A percentile compares a stretch with the other conserved stretches of the same genome.
Evolutionary conservation across 2,113 vertebrate species (phyloP).

Genomic region (Spizaetus ornatus): DNA sequence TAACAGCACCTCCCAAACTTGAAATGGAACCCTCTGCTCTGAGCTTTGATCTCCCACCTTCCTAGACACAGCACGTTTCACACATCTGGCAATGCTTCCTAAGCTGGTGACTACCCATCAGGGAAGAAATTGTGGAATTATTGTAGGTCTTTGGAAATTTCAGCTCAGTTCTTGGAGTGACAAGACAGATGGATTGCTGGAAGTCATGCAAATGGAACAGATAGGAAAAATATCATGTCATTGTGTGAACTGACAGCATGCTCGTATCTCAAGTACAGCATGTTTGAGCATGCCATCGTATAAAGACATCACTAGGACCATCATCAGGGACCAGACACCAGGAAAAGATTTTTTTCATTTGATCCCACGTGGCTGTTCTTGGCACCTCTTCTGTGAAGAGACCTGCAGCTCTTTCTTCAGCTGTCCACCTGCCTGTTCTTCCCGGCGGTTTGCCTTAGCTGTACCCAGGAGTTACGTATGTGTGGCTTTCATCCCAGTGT

Average conservation of each 20-base stretch:
- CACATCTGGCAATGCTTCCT: rapidly evolving
- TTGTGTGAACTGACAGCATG: rapidly evolving
- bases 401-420: background rate
- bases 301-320: too few relatives aligned
- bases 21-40: background rate
- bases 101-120: rapidly evolving
- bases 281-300: rapidly evolving
- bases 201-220: too few relatives aligned
- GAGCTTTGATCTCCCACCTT: background rate
- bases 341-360: background rate
- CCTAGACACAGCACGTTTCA: too few relatives aligned
- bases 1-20: background rate
- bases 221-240: rapidly evolving
- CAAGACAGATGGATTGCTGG: too few relatives aligned
- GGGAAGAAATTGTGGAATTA: background rate
- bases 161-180: too few relatives aligned
- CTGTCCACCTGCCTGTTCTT: background rate
- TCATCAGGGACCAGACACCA: background rate
- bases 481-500: background rate
- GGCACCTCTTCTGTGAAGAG: background rate
- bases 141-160: background rate
- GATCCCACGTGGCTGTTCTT: background rate
- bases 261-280: background rate
- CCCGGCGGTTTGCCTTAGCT: background rate
- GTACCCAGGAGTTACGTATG: rapidly evolving